These are phyloP conservation scores for Erethizon dorsatum DNA, from an alignment of 2,797 vertebrate species.

Conservation along the genomic window DNA sequence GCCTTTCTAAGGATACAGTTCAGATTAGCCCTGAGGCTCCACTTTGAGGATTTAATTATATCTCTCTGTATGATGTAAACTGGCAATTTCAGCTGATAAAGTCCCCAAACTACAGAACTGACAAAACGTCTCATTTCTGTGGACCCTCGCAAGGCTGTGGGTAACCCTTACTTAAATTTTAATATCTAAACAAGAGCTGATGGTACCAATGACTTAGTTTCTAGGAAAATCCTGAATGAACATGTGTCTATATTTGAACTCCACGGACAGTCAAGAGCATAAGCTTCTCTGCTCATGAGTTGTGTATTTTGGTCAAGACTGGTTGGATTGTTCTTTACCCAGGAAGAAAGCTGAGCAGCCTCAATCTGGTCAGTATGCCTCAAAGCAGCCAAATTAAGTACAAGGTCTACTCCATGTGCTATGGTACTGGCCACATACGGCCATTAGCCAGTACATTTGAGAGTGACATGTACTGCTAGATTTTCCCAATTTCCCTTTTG, in stretches of 20 bases:
- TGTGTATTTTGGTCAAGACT: slow-evolving; percentile 30
- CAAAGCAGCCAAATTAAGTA: background rate
- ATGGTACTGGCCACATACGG: background rate
- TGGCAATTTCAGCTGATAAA: slow-evolving; percentile 19
- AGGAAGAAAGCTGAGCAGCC: background rate
- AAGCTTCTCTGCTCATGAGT: background rate
- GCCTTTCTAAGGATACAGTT: background rate
- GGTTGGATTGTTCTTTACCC: background rate
- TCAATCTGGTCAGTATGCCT: background rate
- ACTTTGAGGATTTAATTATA: background rate
- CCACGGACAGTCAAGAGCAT: background rate
- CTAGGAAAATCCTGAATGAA: background rate
- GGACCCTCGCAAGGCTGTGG: background rate
- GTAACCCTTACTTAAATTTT: background rate
- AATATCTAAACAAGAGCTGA: slow-evolving; percentile 52
- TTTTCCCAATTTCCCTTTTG: slow-evolving; percentile 44
- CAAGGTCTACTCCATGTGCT: background rate
- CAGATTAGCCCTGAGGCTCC: background rate
- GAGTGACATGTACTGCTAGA: background rate
- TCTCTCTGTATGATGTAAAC: background rate
- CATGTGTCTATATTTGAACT: background rate
- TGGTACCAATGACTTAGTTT: background rate
- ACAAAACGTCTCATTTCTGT: background rate
- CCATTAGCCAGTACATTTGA: background rate
- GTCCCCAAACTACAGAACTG: background rate